Conservation (phyloP, 1,140 invertebrate species). For the Drosophila repleta region DNA sequence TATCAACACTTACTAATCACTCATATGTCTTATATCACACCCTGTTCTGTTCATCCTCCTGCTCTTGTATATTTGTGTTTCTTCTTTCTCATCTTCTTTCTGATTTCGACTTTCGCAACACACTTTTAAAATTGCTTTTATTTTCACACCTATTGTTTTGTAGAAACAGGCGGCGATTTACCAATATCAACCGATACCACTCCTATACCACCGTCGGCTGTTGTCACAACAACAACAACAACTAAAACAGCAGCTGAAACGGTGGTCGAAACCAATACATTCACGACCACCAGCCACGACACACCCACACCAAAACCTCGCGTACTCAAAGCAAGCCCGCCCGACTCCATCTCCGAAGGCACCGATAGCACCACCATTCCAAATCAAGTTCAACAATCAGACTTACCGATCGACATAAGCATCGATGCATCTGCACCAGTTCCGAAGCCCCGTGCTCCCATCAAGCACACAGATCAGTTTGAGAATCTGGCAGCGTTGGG, state of each 20-base stretch:
- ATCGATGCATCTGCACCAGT: slow-evolving; percentile 60
- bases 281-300: slow-evolving; percentile 59
- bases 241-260: slow-evolving; percentile 51
- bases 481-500: slow-evolving; percentile 71
- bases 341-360: slow-evolving; percentile 59
- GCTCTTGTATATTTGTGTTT: slow-evolving; percentile 55
- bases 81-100: slow-evolving; percentile 60
- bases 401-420: slow-evolving; percentile 58
- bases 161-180: slow-evolving; percentile 83
- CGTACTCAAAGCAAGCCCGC: slow-evolving; percentile 72
- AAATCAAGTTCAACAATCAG: slow-evolving; percentile 55
- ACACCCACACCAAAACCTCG: slow-evolving; percentile 80
- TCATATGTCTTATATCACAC: slow-evolving; percentile 13
- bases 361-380: slow-evolving; percentile 63
- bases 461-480: slow-evolving; percentile 72
- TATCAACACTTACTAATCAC: slow-evolving; percentile 21
- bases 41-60: slow-evolving; percentile 24
- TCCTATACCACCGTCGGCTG: slow-evolving; percentile 73
- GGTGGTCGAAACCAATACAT: slow-evolving; percentile 55
- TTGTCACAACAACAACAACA: slow-evolving; percentile 36
- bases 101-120: slow-evolving; percentile 75
- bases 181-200: slow-evolving; percentile 78
- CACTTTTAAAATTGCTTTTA: slow-evolving; percentile 82
- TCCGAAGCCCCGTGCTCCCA: slow-evolving; percentile 76
- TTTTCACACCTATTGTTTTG: slow-evolving; percentile 83